Evolutionary conservation across 1,140 invertebrate species (phyloP), one percentile per base, ranked within the genome.

Genomic region (Tetraneura akinire): DNA sequence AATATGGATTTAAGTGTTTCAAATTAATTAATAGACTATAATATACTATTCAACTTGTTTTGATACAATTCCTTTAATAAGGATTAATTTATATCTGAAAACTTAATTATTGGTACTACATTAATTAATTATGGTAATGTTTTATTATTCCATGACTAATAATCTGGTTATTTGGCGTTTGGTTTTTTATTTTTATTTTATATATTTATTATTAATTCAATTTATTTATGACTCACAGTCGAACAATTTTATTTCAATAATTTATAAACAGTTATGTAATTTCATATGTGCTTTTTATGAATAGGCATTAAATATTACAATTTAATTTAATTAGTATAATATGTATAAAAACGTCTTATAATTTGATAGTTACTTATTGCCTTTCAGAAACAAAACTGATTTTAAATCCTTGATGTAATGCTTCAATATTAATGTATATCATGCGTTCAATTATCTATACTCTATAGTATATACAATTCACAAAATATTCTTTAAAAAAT

Each of bases 211-310:
- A 29, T 29, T 49, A 45, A 26, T 18, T 49, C 3, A 51, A 71
- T 21, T 51, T 29, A 51, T 29, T 71, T 49, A 29, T 71, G 9
- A 45, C 26, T 49, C 29, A n/a, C 1, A 18, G 14, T 51, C 26
- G 23, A 71, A 71, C 47, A 71, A 71, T 51, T 47, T 49, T 70
- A 47, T 49, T 70, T n/a, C 29, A 62, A 64, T 64, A 64, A 14
- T 66, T 66, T 3, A 66, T 66, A 26, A 66, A 42, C 29, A 32
- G 60, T 45, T 70, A 45, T 51, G 68, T 71, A 51, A 71, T 71
- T 71, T 49, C 23, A 29, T 71, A 23, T 45, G 49, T 51, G 47
- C 29, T n/a, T 49, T 18, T 23, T 71, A n/a, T 71, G 68, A 32
- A 29, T 51, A 49, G 18, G 26, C 49, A 4, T 71, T 71, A 47